Evolutionary conservation across 2,888 invertebrate species (phyloP).

Genomic region (Gymnosoma rotundatum): DNA sequence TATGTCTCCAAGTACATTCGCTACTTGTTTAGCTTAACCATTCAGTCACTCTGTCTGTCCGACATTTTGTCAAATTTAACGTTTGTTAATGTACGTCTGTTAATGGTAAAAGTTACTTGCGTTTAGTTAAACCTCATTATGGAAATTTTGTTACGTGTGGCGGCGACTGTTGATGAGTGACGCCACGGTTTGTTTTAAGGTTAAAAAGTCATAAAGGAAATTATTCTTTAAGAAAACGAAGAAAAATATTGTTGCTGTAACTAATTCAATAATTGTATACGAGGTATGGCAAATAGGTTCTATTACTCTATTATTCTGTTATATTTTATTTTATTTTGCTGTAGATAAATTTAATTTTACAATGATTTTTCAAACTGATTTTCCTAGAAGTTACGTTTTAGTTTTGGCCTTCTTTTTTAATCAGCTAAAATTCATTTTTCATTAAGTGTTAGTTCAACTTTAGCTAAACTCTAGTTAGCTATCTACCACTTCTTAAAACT

Average conservation of each 20-base stretch:
- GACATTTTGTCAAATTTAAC: not conserved
- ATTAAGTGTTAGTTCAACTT: no score
- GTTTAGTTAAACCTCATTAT: slow-evolving; percentile 71
- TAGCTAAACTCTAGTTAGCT: no score
- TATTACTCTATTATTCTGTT: not conserved
- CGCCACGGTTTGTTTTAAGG: slow-evolving; percentile 67
- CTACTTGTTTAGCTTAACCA: slow-evolving; percentile 9
- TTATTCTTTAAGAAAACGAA: not conserved
- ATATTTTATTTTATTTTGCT: no score
- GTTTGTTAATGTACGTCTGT: no score
- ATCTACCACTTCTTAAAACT: no score
- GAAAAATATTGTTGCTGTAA: not conserved
- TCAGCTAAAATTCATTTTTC: no score
- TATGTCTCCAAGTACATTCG: slow-evolving; percentile 23
- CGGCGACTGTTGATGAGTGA: slow-evolving; percentile 68
- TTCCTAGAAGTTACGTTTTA: no score
- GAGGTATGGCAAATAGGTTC: not conserved
- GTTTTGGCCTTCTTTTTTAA: no score
- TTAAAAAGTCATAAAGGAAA: slow-evolving; percentile 67
- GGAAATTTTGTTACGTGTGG: slow-evolving; percentile 73
- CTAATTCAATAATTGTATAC: slow-evolving; percentile 1
- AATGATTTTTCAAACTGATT: no score
- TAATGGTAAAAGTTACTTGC: slow-evolving; percentile 63
- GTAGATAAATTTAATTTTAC: no score
- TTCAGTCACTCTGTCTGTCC: not conserved